Conservation (phyloP, 2,113 vertebrate species). For the Hippolais icterina region DNA sequence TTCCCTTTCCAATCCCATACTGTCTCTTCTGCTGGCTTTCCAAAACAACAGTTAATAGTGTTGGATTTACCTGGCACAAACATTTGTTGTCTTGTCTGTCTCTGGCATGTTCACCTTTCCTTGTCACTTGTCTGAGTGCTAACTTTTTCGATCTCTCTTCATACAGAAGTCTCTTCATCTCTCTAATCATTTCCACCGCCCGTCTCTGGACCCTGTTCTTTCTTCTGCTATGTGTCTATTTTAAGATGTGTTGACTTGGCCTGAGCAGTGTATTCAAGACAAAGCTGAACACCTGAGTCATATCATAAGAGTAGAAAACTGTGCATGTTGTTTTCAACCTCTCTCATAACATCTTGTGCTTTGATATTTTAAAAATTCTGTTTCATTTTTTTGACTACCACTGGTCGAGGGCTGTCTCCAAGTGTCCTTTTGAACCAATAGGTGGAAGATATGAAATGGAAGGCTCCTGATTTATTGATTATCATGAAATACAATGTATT, state of each 20-base stretch:
- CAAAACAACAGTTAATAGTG: background rate
- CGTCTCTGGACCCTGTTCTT: constrained; percentile 62
- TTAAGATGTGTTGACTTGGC: constrained; percentile 61
- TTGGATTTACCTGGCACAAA: background rate
- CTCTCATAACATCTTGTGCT: background rate
- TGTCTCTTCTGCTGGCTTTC: background rate
- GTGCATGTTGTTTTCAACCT: background rate
- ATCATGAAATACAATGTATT: background rate
- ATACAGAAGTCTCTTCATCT: constrained; percentile 64
- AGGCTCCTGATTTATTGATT: background rate
- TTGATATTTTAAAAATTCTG: background rate
- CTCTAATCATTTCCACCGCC: constrained; percentile 57
- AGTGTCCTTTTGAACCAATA: background rate
- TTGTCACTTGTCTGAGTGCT: constrained; percentile 22
- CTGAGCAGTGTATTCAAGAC: constrained; percentile 40
- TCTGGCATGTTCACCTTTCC: background rate
- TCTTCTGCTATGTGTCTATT: constrained; percentile 59
- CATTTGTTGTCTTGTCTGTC: background rate
- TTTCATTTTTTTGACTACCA: background rate
- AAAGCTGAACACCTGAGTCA: constrained; percentile 21
- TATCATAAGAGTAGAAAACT: background rate
- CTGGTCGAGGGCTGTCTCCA: background rate
- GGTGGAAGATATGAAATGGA: background rate
- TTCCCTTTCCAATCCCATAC: background rate
- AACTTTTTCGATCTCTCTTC: constrained; percentile 61